These are phyloP conservation scores for Anguilla japonica DNA, from an alignment of 2,113 vertebrate species.

Conservation along the genomic window DNA sequence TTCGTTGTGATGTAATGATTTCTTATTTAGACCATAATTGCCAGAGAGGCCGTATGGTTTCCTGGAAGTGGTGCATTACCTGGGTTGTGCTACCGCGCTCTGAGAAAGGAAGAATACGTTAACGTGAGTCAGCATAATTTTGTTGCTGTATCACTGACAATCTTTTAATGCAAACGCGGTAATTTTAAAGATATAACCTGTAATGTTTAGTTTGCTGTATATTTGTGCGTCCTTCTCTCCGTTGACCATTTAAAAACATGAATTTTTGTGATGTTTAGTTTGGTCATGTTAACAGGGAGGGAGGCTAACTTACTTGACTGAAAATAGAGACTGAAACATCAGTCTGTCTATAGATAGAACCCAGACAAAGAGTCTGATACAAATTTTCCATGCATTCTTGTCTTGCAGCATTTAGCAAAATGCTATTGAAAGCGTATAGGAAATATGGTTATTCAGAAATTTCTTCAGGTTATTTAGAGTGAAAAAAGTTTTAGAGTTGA, in stretches of 20 bases:
- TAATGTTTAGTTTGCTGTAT: neutral
- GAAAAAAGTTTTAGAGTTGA: no score
- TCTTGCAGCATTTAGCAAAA: no score
- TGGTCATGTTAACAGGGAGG: neutral
- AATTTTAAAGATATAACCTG: no score
- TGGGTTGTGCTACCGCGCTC: neutral
- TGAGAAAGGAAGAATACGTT: neutral
- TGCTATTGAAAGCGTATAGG: neutral
- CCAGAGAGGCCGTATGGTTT: neutral
- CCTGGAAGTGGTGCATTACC: neutral
- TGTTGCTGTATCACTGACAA: neutral
- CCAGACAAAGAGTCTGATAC: no score
- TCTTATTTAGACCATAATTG: neutral
- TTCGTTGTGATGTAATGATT: conserved; percentile 17
- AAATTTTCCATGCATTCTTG: no score
- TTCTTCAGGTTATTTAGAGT: no score
- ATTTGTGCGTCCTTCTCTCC: neutral
- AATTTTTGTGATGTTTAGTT: neutral
- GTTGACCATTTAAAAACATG: neutral
- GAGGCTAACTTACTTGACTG: no score
- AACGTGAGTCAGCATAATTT: neutral
- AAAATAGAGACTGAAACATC: no score
- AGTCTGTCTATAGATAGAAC: no score
- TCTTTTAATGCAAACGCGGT: neutral
- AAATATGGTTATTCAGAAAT: neutral